Evolutionary conservation across 1,140 invertebrate genomes (phyloP).

Genomic region (Euwallacea similis): DNA sequence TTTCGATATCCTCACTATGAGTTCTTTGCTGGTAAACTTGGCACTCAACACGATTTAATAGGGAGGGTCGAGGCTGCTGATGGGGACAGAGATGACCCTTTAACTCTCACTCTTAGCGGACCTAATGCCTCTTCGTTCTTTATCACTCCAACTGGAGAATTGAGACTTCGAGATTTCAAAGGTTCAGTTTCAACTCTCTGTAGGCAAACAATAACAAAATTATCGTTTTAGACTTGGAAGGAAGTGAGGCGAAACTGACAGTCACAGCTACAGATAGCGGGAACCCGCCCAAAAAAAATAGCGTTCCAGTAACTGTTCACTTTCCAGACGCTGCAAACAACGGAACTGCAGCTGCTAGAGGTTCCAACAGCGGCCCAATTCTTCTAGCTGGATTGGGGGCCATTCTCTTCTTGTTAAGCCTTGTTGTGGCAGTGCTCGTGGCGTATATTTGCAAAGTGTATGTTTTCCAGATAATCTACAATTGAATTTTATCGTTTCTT

Average conservation of each 20-base stretch:
- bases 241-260: conserved; percentile 43
- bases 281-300: conserved; percentile 69
- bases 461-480: conserved; percentile 50
- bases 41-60: conserved; percentile 56
- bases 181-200: too few species aligned
- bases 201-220: too few species aligned
- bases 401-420: conserved; percentile 69
- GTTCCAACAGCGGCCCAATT: conserved; percentile 59
- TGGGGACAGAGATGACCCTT: conserved; percentile 74
- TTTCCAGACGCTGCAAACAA: conserved; percentile 58
- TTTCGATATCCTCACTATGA: conserved; percentile 87
- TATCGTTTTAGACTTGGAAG: conserved; percentile 1
- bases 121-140: conserved; percentile 61
- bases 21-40: conserved; percentile 64
- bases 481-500: conserved; percentile 4
- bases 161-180: conserved; percentile 30
- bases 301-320: conserved; percentile 75
- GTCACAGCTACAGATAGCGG: conserved; percentile 79
- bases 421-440: conserved; percentile 73
- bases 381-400: conserved; percentile 71
- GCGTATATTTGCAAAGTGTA: conserved; percentile 78
- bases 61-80: conserved; percentile 77
- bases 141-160: conserved; percentile 48
- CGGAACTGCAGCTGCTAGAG: conserved; percentile 53
- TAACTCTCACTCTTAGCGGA: conserved; percentile 71